These are phyloP conservation scores for Aphaenogaster floridana DNA, from an alignment of 1,140 invertebrate species.

Conservation along the genomic window DNA sequence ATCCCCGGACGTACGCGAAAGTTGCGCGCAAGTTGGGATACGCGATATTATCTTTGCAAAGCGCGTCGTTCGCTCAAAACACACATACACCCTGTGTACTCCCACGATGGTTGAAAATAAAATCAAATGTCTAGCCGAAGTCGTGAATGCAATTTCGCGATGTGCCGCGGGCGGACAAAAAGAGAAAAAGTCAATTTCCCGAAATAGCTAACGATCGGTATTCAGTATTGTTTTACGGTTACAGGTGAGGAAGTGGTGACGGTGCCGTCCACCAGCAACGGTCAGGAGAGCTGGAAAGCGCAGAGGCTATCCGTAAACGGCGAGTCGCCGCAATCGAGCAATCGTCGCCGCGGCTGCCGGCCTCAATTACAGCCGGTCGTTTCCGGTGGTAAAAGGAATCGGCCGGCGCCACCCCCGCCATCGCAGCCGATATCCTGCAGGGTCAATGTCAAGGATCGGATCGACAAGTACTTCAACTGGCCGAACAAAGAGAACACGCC, in stretches of 20 bases:
- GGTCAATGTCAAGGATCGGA: conserved; percentile 76
- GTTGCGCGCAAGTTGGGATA: background rate
- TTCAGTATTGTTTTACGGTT: conserved; percentile 56
- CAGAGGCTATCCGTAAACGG: conserved; percentile 69
- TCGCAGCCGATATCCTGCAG: conserved; percentile 73
- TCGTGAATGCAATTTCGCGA: background rate
- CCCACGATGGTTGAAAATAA: background rate
- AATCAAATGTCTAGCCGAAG: background rate
- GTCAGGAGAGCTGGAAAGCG: conserved; percentile 70
- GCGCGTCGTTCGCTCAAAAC: background rate
- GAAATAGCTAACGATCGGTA: conserved; percentile 3
- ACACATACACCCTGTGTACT: background rate
- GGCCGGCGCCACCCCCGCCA: conserved; percentile 50
- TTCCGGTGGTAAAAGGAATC: conserved; percentile 58
- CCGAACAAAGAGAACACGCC: conserved; percentile 83
- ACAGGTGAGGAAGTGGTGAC: conserved; percentile 79
- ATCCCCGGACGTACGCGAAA: background rate
- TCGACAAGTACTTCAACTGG: conserved; percentile 78
- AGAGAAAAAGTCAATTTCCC: background rate
- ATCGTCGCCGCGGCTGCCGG: conserved; percentile 69
- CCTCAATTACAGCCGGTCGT: conserved; percentile 66
- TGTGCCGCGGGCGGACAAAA: background rate
- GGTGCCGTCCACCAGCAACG: conserved; percentile 65
- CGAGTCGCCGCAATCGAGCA: conserved; percentile 65
- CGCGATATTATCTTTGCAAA: background rate